Evolutionary conservation across 1,140 invertebrate species (phyloP).

Genomic region (Temnothorax nylanderi): DNA sequence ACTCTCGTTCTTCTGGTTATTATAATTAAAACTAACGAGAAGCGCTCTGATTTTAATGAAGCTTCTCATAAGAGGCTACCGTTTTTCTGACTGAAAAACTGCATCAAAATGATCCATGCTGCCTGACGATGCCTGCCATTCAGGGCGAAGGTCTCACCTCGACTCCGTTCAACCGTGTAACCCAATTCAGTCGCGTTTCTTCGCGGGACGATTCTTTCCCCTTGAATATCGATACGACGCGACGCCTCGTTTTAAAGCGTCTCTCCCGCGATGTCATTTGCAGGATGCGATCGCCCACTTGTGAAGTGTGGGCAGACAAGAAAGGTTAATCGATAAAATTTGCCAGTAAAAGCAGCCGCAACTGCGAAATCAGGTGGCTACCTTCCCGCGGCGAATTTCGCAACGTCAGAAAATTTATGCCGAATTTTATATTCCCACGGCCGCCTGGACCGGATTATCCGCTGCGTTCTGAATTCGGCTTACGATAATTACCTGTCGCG

Average conservation of each 20-base stretch:
- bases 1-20: background rate
- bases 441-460: background rate
- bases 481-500: background rate
- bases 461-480: background rate
- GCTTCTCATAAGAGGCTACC: background rate
- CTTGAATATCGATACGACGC: slow-evolving; percentile 13
- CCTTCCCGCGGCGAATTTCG: background rate
- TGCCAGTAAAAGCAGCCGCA: background rate
- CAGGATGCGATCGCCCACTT: slow-evolving; percentile 9
- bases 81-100: slow-evolving; percentile 9
- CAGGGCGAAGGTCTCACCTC: slow-evolving; percentile 44
- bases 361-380: slow-evolving; percentile 9
- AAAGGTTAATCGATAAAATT: slow-evolving; percentile 66
- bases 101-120: background rate
- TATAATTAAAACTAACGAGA: slow-evolving; percentile 22
- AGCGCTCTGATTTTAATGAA: background rate
- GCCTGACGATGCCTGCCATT: slow-evolving; percentile 16
- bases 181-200: slow-evolving; percentile 23
- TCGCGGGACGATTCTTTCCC: slow-evolving; percentile 30
- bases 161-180: slow-evolving; percentile 21
- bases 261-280: background rate
- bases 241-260: background rate
- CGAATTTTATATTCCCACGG: slow-evolving; percentile 33
- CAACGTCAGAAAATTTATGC: slow-evolving; percentile 31
- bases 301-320: background rate